Evolutionary conservation across 2,888 invertebrate species (phyloP).

Genomic region (Cybosia mesomella): DNA sequence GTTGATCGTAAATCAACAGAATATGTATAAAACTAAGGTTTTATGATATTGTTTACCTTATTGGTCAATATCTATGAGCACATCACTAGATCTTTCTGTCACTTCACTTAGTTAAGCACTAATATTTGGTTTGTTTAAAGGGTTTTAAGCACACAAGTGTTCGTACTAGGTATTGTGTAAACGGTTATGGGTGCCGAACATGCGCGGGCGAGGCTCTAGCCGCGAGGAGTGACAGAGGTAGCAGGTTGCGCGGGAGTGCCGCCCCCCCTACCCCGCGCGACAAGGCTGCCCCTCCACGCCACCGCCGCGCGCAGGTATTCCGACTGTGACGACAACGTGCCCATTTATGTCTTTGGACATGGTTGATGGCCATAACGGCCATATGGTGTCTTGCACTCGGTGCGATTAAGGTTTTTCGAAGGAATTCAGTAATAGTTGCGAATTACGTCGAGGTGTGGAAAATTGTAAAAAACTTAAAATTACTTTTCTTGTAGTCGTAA

Average conservation of each 20-base stretch:
- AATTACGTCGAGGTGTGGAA: constrained; percentile 71
- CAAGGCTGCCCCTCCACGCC: constrained; percentile 66
- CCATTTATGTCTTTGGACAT: constrained; percentile 86
- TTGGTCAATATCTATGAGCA: constrained; percentile 56
- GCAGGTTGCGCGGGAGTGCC: constrained; percentile 78
- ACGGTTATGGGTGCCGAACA: constrained; percentile 65
- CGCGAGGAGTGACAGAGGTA: constrained; percentile 73
- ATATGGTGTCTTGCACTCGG: constrained; percentile 79
- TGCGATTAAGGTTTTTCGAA: constrained; percentile 72
- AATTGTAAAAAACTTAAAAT: constrained; percentile 46
- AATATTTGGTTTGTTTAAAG: constrained; percentile 58
- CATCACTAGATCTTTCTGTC: constrained; percentile 69
- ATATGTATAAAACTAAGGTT: constrained; percentile 44
- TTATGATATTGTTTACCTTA: constrained; percentile 66
- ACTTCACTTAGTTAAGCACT: constrained; percentile 66
- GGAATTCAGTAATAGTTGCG: constrained; percentile 71
- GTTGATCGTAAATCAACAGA: constrained; percentile 53
- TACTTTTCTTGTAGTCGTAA: constrained; percentile 25
- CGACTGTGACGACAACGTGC: constrained; percentile 84
- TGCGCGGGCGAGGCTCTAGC: constrained; percentile 76
- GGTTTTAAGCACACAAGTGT: constrained; percentile 50
- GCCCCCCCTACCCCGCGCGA: constrained; percentile 54
- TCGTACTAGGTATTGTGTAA: constrained; percentile 43
- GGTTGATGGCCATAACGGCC: constrained; percentile 80
- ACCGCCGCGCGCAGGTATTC: constrained; percentile 69